Evolutionary conservation across 2,888 invertebrate genomes (phyloP), one percentile per base, ranked within the genome.

Genomic region (Notocelia uddmanniana): DNA sequence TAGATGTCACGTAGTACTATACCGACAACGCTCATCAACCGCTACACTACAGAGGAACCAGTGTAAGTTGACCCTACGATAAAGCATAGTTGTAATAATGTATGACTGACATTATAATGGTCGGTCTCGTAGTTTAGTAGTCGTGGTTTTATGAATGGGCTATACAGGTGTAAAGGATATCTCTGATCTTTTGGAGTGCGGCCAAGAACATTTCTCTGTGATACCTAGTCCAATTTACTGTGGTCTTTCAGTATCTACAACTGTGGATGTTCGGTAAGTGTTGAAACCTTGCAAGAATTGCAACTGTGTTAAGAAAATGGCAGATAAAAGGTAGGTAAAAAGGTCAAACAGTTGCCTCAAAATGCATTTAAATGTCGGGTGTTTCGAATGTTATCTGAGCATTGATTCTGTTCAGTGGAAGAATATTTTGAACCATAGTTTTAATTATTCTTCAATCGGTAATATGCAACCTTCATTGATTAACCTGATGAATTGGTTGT

Each of bases 121-220:
- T 45, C n/a, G n/a, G 5, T 0, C 45, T 45, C 45, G n/a, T 45
- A 45, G 15, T 13, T 15, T 3, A 45, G 45, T 45, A 45, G 45
- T 8, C n/a, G n/a, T 37, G 13, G 37, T n/a, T 45, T 45, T 45
- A n/a, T 45, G 45, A 45, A 45, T 45, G 13, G 6, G 45, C n/a
- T n/a, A n/a, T 72, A 55, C 67, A 72, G 67, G 67, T 72, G 72
- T 72, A 68, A 62, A 50, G 54, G 19, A 41, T 68, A 68, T 68
- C 67, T 54, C 0, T 55, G 62, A 68, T 72, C 67, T 72, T 55
- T 72, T 72, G 72, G 67, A 55, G 31, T 62, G 60, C 37, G 21
- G 60, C 72, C 72, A 72, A 67, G 31, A 23, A 18, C 18, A n/a
- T 9, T 11, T 34, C 15, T 50, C 13, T 26, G 62, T 68, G 62